phyloP scores from a whole-genome alignment of 2,797 vertebrate genomes.

The Squalus acanthias region DNA sequence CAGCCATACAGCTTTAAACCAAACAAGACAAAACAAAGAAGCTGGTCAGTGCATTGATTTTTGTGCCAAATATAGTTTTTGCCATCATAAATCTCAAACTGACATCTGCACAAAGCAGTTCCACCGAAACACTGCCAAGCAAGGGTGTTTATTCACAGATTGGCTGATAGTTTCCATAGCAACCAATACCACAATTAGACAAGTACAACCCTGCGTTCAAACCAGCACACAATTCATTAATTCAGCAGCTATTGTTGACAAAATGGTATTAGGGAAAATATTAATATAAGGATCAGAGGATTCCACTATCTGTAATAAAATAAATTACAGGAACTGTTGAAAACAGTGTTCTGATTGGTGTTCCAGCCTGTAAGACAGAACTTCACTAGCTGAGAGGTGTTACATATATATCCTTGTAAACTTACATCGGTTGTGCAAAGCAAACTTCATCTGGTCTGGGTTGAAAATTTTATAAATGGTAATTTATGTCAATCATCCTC shows the following conservation, averaged over 20 bases:
- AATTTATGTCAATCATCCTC: constrained; percentile 81
- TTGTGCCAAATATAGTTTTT: constrained; percentile 86
- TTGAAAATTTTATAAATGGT: constrained; percentile 87
- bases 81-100: constrained; percentile 84
- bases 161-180: constrained; percentile 89
- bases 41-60: constrained; percentile 76
- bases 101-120: constrained; percentile 84
- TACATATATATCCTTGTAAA: background rate
- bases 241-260: constrained; percentile 71
- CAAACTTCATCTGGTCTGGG: constrained; percentile 82
- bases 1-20: constrained; percentile 73
- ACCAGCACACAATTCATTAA: constrained; percentile 80
- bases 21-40: constrained; percentile 64
- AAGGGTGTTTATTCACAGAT: constrained; percentile 81
- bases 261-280: constrained; percentile 63
- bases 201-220: constrained; percentile 85
- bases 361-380: background rate
- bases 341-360: constrained; percentile 58
- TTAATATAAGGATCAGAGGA: constrained; percentile 64
- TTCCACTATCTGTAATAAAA: constrained; percentile 62
- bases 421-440: constrained; percentile 52
- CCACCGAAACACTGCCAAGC: constrained; percentile 83
- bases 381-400: background rate
- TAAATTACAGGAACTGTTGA: constrained; percentile 57
- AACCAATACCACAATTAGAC: constrained; percentile 90